Base-by-base conservation (phyloP, 2,113 vertebrate genomes). In the Oncorhynchus masou region DNA sequence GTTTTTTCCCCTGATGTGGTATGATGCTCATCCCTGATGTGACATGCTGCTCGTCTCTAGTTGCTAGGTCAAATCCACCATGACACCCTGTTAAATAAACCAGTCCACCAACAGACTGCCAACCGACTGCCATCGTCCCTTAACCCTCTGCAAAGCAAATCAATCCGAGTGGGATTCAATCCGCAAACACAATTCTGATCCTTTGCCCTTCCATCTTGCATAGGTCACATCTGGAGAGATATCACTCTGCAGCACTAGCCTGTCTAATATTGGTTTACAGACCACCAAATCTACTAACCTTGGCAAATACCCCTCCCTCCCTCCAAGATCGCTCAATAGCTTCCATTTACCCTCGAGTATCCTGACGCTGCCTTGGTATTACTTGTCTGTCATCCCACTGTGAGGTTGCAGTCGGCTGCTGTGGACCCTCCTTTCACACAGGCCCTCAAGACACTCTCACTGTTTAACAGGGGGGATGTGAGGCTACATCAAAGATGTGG, bases 111-210 rank as follows among this genome's bases (percentile, higher is more conserved):
- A 62, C 48, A 79, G 59, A 70, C 19, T 67, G 68, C 19, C 51
- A 54, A 67, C 67, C 27, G 29, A 45, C 60, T 74, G 34, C 54
- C 8, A 54, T 27, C 20, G 48, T 67, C 68, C 59, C 65, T 78
- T 39, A 84, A 79, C 79, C 65, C 62, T 45, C 69, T 22, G 60
- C 45, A 71, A 79, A 80, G 71, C 74, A 78, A 85, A 84, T 84
- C 65, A 83, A 79, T 82, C 77, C 74, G 74, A 25, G 62, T 16
- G 64, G 82, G 75, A 76, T 76, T 82, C 78, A 73, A 73, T 82
- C 78, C 67, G 60, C 75, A 82, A 86, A 84, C 73, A 76, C 70
- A 79, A 81, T 73, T 78, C 77, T 74, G 80, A 78, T 77, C 45
- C 29, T 39, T 34, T 59, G 78, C 78, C 80, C 80, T 82, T 73